Percentiles rank a stretch among this genome's conserved stretches.
Evolutionary conservation across 2,797 vertebrate species (phyloP).

Genomic region (Pitangus sulphuratus): DNA sequence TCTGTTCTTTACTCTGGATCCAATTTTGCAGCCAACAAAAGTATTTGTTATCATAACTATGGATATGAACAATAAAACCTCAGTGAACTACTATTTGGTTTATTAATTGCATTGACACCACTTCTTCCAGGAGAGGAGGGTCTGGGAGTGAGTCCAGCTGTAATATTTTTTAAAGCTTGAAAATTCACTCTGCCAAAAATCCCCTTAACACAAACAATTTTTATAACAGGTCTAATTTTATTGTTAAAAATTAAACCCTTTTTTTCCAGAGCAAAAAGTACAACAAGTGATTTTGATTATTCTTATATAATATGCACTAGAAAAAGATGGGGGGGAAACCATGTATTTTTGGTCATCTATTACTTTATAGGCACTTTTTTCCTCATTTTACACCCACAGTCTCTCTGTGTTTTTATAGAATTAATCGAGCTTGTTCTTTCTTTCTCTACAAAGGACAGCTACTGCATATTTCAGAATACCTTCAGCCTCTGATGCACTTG

Average conservation of each 20-base stretch:
- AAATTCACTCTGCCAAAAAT: not conserved
- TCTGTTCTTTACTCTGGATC: not conserved
- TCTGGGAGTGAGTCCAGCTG: not conserved
- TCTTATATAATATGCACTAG: not conserved
- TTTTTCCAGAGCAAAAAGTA: not conserved
- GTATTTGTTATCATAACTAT: not conserved
- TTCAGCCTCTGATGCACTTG: not conserved
- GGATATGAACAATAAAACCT: not conserved
- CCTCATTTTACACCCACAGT: not conserved
- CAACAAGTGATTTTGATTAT: not conserved
- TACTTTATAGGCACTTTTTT: not conserved
- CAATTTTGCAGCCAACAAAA: not conserved
- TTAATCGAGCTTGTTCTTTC: not conserved
- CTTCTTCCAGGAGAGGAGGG: not conserved
- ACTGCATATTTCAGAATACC: not conserved
- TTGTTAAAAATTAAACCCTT: not conserved
- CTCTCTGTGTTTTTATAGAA: not conserved
- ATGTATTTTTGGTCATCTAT: not conserved
- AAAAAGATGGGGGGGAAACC: not conserved
- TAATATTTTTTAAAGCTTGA: not conserved
- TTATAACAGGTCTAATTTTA: not conserved
- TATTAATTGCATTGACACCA: not conserved
- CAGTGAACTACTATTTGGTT: not conserved
- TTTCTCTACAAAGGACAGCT: not conserved
- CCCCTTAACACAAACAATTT: rapidly evolving